Percentiles rank a stretch among this genome's conserved stretches.
These are phyloP conservation scores for Aradophagus sp. DNA, from an alignment of 1,140 invertebrate genomes.

Conservation along the genomic window DNA sequence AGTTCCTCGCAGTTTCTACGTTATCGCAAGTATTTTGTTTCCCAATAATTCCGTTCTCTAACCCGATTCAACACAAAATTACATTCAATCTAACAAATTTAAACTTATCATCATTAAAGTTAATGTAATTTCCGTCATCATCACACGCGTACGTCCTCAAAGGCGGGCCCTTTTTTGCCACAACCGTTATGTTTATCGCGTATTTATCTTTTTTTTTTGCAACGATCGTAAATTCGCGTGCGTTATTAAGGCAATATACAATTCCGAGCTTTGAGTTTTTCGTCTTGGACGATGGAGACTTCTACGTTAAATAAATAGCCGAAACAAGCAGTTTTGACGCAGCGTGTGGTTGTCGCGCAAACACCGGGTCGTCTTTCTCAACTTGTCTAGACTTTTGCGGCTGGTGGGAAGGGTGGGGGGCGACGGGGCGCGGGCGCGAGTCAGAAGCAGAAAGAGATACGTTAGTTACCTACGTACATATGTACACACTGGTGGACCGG, in stretches of 20 bases:
- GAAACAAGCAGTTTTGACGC: slow-evolving; percentile 59
- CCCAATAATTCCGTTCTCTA: no score
- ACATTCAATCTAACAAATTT: no score
- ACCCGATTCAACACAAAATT: no score
- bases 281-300: slow-evolving; percentile 35
- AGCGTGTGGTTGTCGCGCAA: slow-evolving; percentile 60
- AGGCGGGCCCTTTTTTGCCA: no score
- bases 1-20: no score
- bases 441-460: slow-evolving; percentile 40
- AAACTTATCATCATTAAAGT: no score
- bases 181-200: no score
- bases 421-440: slow-evolving; percentile 30
- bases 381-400: slow-evolving; percentile 46
- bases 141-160: no score
- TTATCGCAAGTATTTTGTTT: no score
- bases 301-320: slow-evolving; percentile 61
- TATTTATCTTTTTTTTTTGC: background rate
- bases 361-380: slow-evolving; percentile 43
- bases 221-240: slow-evolving; percentile 7
- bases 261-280: slow-evolving; percentile 17
- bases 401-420: no score
- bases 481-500: slow-evolving; percentile 41
- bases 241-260: slow-evolving; percentile 17
- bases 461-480: slow-evolving; percentile 46
- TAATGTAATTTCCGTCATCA: no score